Conservation (phyloP, 2,888 invertebrate genomes). For the Tetramorium bicarinatum region DNA sequence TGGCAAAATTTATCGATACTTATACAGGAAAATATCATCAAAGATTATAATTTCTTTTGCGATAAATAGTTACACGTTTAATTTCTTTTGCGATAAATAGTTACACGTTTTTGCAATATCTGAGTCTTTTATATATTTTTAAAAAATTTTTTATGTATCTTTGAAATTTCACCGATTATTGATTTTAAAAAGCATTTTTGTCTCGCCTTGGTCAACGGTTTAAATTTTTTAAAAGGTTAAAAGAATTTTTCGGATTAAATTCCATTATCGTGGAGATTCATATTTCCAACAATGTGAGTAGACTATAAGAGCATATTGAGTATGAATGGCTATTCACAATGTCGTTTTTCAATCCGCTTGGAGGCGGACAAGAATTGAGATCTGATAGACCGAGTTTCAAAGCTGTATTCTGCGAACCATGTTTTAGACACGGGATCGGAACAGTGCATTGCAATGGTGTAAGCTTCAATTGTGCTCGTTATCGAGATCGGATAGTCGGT, state of each 20-base stretch:
- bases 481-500: slow-evolving; percentile 37
- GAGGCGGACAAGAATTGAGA: slow-evolving; percentile 26
- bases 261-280: background rate
- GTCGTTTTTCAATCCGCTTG: slow-evolving; percentile 27
- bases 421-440: slow-evolving; percentile 31
- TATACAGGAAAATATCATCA: background rate
- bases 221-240: background rate
- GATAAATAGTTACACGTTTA: background rate
- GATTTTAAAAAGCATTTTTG: background rate
- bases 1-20: background rate
- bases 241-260: background rate
- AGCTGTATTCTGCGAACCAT: slow-evolving; percentile 18
- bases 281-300: background rate
- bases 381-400: slow-evolving; percentile 45
- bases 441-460: slow-evolving; percentile 32
- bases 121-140: background rate
- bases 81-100: background rate
- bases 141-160: background rate
- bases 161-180: background rate
- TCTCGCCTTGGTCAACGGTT: background rate
- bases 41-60: background rate
- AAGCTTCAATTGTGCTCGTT: slow-evolving; percentile 52
- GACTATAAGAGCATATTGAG: background rate
- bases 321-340: slow-evolving; percentile 18
- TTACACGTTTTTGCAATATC: background rate